phyloP scores from a whole-genome alignment of 2,888 invertebrate genomes.

The Drosophila rubida region DNA sequence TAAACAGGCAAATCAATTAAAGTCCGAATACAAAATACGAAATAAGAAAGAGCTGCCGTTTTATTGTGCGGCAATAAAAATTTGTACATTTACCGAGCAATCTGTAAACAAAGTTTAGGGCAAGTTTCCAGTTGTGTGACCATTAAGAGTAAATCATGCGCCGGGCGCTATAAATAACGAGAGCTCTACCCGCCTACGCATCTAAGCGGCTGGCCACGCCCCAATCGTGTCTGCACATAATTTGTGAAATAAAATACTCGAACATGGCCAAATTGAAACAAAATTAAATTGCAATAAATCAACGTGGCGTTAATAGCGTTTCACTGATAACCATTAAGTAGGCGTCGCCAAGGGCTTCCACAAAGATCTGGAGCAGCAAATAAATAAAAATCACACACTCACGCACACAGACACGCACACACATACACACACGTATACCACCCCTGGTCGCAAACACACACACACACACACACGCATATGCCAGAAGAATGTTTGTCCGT shows the following conservation, averaged over 20 bases:
- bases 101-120: slow-evolving; percentile 36
- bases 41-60: slow-evolving; percentile 25
- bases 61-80: slow-evolving; percentile 53
- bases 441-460: too few species aligned
- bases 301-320: slow-evolving; percentile 75
- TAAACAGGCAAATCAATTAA: slow-evolving; percentile 50
- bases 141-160: slow-evolving; percentile 54
- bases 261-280: slow-evolving; percentile 72
- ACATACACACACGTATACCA: slow-evolving; percentile 9
- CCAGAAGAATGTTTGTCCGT: slow-evolving; percentile 18
- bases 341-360: slow-evolving; percentile 64
- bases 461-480: slow-evolving; percentile 20
- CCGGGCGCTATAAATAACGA: slow-evolving; percentile 62
- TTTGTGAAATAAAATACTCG: slow-evolving; percentile 75
- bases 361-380: slow-evolving; percentile 34
- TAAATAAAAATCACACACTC: slow-evolving; percentile 46
- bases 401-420: slow-evolving; percentile 1
- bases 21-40: slow-evolving; percentile 5
- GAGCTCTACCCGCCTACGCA: slow-evolving; percentile 24
- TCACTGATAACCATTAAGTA: slow-evolving; percentile 76
- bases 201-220: slow-evolving; percentile 61
- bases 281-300: slow-evolving; percentile 78
- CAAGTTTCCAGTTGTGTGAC: slow-evolving; percentile 33
- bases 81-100: slow-evolving; percentile 14
- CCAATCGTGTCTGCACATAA: slow-evolving; percentile 77